Base-by-base conservation (phyloP, 2,888 invertebrate species). In the Esperia sulphurella region DNA sequence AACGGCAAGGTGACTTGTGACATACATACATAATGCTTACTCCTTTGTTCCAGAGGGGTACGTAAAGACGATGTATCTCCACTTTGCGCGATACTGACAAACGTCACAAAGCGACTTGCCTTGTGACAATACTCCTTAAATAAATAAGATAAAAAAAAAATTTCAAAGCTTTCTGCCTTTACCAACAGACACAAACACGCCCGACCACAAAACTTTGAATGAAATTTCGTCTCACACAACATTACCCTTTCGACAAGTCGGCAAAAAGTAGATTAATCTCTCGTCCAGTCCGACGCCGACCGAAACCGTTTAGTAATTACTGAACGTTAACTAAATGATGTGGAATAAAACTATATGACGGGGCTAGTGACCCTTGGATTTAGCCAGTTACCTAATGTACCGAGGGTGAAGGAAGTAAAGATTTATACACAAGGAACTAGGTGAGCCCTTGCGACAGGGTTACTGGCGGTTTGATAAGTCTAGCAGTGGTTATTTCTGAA, bases 291-390 rank as follows among this genome's bases (percentile, higher is more conserved):
- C 29, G 40, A 43, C n/a, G 45, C 53, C 45, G 30, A 7, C 43
- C 14, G 10, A 43, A 55, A 54, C 53, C 57, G 53, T 54, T 56
- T 54, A 48, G 55, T 61, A 58, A 61, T 58, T 57, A 54, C 52
- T 45, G 52, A 50, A 52, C 54, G 58, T 61, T 58, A 58, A 57
- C 55, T 58, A 55, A 60, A 60, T 60, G 58, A 55, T 37, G 45
- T 43, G 58, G 57, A 57, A 58, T 51, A 52, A 54, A 60, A 60
- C 58, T 61, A 60, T 61, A 60, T 52, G 55, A 53, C 48, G 39
- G 31, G 42, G 42, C 8, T 8, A 39, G 10, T 6, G 35, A 35
- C 35, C 35, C 10, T n/a, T n/a, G 35, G n/a, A 35, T 35, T 33
- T 35, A 35, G 3, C 35, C 35, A n/a, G 10, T 31, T 31, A 31